These are phyloP conservation scores for Botrylloides violaceus DNA, from an alignment of 23 tunicate species.

Conservation along the genomic window DNA sequence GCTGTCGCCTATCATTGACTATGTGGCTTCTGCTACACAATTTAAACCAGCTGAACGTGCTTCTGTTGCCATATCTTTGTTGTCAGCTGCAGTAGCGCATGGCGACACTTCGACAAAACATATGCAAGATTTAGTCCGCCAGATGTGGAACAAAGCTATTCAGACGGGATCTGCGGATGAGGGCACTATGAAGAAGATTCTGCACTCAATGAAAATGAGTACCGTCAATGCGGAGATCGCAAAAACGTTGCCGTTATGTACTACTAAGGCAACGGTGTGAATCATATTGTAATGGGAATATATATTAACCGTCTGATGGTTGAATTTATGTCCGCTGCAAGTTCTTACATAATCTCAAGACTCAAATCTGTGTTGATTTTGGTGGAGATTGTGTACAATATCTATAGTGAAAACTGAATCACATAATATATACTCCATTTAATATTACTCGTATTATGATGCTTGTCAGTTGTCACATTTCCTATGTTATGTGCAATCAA, in stretches of 20 bases:
- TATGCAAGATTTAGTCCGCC: constrained; percentile 49
- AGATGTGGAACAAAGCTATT: constrained; percentile 18
- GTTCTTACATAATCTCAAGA: too few relatives aligned
- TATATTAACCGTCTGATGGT: too few relatives aligned
- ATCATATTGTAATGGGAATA: too few relatives aligned
- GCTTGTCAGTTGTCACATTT: too few relatives aligned
- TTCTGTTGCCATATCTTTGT: constrained; percentile 36
- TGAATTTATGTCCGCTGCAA: too few relatives aligned
- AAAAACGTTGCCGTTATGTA: background rate
- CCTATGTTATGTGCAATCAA: too few relatives aligned
- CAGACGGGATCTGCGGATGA: background rate
- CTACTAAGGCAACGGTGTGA: too few relatives aligned
- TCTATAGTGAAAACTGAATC: too few relatives aligned
- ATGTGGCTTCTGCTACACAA: constrained; percentile 20
- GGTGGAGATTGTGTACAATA: too few relatives aligned
- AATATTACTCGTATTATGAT: too few relatives aligned
- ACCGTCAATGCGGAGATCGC: background rate
- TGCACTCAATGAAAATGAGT: background rate
- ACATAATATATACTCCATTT: too few relatives aligned
- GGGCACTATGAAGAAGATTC: background rate
- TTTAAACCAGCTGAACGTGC: background rate
- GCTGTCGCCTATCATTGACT: constrained; percentile 53
- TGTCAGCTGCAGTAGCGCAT: constrained; percentile 56
- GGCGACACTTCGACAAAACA: constrained; percentile 30
- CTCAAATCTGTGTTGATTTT: too few relatives aligned